A percentile compares a stretch with the other conserved stretches of the same genome.
Conservation (phyloP, 2,888 invertebrate species). For the Buathra laborator region DNA sequence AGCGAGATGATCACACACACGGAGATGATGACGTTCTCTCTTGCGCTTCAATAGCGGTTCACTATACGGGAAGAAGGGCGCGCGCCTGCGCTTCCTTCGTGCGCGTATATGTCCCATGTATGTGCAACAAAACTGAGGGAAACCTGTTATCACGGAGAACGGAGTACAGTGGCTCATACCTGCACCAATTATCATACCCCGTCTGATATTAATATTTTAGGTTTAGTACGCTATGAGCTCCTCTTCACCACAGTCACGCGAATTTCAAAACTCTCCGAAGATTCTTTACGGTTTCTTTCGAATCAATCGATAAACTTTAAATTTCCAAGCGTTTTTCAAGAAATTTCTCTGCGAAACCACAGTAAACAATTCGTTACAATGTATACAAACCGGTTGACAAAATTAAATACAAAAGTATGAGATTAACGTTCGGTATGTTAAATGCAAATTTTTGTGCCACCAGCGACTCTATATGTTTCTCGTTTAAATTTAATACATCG, state of each 20-base stretch:
- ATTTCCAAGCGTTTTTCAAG: neutral
- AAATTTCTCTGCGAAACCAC: neutral
- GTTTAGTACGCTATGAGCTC: slow-evolving; percentile 53
- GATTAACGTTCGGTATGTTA: neutral
- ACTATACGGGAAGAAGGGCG: slow-evolving; percentile 44
- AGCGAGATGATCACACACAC: slow-evolving; percentile 51
- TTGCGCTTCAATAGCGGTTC: slow-evolving; percentile 20
- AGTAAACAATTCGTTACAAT: neutral
- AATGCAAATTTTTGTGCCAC: neutral
- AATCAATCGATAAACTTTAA: neutral
- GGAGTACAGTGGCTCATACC: slow-evolving; percentile 78
- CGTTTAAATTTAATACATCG: neutral
- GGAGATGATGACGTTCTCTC: slow-evolving; percentile 30
- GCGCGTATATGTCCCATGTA: neutral
- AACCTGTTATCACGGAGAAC: slow-evolving; percentile 80
- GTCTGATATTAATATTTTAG: slow-evolving; percentile 55
- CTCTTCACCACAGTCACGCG: slow-evolving; percentile 11
- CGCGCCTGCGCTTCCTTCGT: slow-evolving; percentile 47
- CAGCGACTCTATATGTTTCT: neutral
- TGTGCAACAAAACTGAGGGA: slow-evolving; percentile 75
- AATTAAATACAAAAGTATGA: neutral
- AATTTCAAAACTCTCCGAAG: neutral
- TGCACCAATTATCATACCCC: slow-evolving; percentile 78
- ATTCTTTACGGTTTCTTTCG: neutral
- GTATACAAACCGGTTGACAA: too few species aligned